These are phyloP conservation scores for Austrofundulus limnaeus DNA, from an alignment of 2,113 vertebrate species.

Conservation along the genomic window DNA sequence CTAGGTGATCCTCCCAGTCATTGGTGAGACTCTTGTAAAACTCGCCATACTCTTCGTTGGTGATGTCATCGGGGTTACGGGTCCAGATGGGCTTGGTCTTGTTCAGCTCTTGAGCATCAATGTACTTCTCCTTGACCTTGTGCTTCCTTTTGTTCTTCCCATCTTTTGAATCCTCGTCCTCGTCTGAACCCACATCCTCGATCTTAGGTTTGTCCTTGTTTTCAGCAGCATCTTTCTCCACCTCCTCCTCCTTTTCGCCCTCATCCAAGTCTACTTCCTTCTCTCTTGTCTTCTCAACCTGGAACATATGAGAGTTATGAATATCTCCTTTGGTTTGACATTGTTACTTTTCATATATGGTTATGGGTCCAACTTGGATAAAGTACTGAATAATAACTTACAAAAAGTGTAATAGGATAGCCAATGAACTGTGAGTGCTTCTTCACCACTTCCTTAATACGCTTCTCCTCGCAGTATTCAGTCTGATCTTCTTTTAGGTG, in stretches of 20 bases:
- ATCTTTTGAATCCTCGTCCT: constrained; percentile 78
- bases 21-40: constrained; percentile 96
- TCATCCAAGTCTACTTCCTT: constrained; percentile 85
- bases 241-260: constrained; percentile 82
- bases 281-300: constrained; percentile 93
- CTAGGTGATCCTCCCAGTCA: constrained; percentile 85
- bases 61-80: constrained; percentile 94
- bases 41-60: constrained; percentile 93
- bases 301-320: constrained; percentile 5
- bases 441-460: constrained; percentile 83
- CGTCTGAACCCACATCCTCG: constrained; percentile 82
- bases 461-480: constrained; percentile 83
- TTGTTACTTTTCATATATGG: background rate
- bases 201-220: constrained; percentile 81
- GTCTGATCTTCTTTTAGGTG: constrained; percentile 84
- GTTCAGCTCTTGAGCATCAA: constrained; percentile 83
- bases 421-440: constrained; percentile 87
- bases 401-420: constrained; percentile 84
- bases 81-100: constrained; percentile 92
- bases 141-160: constrained; percentile 82
- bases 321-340: background rate
- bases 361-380: background rate
- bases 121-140: constrained; percentile 85
- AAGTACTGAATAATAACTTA: constrained; percentile 59
- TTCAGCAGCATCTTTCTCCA: constrained; percentile 60